Conservation (phyloP, 1,140 invertebrate species). For the Sitodiplosis mosellana region DNA sequence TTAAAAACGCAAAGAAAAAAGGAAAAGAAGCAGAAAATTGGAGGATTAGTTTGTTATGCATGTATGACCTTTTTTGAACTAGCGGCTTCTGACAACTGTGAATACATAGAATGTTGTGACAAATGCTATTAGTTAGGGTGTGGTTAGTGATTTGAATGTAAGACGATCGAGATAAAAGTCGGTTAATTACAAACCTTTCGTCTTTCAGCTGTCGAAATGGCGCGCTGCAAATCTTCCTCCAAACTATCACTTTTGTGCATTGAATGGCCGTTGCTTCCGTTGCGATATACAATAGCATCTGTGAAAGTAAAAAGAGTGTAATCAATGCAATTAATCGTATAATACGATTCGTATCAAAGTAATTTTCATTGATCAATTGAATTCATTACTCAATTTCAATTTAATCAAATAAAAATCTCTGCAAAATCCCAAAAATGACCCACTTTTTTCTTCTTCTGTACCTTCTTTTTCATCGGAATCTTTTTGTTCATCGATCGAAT, state of each 20-base stretch:
- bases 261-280: not conserved
- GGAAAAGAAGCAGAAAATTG: too few relatives aligned
- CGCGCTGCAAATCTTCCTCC: not conserved
- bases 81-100: conserved; percentile 1
- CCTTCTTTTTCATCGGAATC: not conserved
- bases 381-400: too few relatives aligned
- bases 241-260: not conserved
- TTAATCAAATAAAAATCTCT: too few relatives aligned
- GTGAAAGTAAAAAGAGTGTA: too few relatives aligned
- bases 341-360: too few relatives aligned
- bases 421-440: too few relatives aligned
- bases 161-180: not conserved
- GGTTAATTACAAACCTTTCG: not conserved
- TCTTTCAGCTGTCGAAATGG: not conserved
- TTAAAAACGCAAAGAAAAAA: too few relatives aligned
- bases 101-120: not conserved
- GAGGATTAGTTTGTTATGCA: not conserved
- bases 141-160: too few relatives aligned
- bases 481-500: conserved; percentile 14
- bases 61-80: not conserved
- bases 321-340: too few relatives aligned
- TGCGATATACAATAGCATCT: not conserved
- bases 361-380: too few relatives aligned
- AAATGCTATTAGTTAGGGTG: too few relatives aligned
- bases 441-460: not conserved